These are phyloP conservation scores for Gymnarchus niloticus DNA, from an alignment of 2,113 vertebrate species.

Conservation along the genomic window DNA sequence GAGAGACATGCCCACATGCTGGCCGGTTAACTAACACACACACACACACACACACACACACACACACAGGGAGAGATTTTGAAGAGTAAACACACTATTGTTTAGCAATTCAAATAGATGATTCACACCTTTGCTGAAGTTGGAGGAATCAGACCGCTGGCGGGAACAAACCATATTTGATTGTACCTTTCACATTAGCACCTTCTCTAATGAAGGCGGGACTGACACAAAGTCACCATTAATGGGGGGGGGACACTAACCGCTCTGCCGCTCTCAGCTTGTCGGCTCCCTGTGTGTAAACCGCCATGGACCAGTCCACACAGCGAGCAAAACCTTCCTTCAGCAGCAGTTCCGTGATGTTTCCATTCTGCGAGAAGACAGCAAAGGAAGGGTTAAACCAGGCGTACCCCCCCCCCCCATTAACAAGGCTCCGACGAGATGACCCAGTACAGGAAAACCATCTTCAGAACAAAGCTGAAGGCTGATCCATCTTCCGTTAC, in stretches of 20 bases:
- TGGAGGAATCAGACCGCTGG: not conserved
- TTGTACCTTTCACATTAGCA: not conserved
- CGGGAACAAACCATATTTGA: not conserved
- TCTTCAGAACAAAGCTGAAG: no score
- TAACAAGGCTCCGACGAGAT: no score
- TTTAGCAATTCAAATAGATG: not conserved
- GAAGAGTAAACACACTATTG: not conserved
- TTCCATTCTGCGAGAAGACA: constrained; percentile 73
- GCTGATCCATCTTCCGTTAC: no score
- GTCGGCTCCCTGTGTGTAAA: constrained; percentile 89
- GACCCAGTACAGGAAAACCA: no score
- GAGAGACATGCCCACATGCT: no score
- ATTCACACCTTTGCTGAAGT: not conserved
- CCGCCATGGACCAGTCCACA: constrained; percentile 95
- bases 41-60: not conserved
- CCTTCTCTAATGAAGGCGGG: not conserved
- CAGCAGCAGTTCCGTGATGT: constrained; percentile 90
- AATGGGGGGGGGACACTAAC: constrained; percentile 47
- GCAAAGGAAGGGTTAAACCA: not conserved
- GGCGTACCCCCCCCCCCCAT: no score
- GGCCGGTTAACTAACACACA: not conserved
- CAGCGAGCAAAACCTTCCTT: constrained; percentile 94
- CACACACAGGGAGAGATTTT: no score
- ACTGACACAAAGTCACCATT: not conserved
- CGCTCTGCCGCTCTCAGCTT: constrained; percentile 86